Percentiles rank a stretch among this genome's conserved stretches.
phyloP scores from a whole-genome alignment of 1,140 invertebrate genomes.

The Arctopsyche grandis region DNA sequence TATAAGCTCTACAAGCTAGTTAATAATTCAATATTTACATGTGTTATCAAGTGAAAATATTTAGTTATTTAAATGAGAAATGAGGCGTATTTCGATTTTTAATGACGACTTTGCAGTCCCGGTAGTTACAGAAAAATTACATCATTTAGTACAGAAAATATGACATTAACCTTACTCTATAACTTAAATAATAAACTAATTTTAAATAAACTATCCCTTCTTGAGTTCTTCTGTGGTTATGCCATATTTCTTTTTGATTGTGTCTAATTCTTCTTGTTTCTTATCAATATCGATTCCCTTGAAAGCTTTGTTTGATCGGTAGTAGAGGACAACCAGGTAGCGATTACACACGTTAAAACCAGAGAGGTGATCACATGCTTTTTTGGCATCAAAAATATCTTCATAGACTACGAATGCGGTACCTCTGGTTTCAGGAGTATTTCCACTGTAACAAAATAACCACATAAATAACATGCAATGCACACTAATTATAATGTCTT shows the following conservation, averaged over 20 bases:
- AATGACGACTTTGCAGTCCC: too few species aligned
- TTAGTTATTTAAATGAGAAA: too few species aligned
- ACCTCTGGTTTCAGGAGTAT: conserved; percentile 96
- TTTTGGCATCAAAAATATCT: conserved; percentile 99
- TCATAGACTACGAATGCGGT: conserved; percentile 99
- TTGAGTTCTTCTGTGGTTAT: conserved; percentile 68
- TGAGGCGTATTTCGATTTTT: too few species aligned
- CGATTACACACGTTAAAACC: conserved; percentile 99
- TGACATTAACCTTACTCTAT: neutral
- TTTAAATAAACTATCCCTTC: conserved; percentile 51
- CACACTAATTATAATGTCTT: neutral
- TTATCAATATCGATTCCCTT: conserved; percentile 97
- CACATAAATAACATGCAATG: conserved; percentile 39
- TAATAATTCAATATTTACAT: too few species aligned
- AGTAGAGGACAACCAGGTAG: conserved; percentile 98
- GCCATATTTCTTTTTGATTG: conserved; percentile 95
- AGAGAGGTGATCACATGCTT: conserved; percentile 98
- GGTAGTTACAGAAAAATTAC: too few species aligned
- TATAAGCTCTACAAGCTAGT: too few species aligned
- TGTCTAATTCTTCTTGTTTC: conserved; percentile 96
- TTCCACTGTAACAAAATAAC: conserved; percentile 77
- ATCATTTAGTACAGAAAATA: too few species aligned
- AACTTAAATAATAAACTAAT: neutral
- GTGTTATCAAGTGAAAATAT: too few species aligned
- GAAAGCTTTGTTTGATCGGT: conserved; percentile 94